phyloP scores from a whole-genome alignment of 2,113 vertebrate genomes.

The Piprites chloris region DNA sequence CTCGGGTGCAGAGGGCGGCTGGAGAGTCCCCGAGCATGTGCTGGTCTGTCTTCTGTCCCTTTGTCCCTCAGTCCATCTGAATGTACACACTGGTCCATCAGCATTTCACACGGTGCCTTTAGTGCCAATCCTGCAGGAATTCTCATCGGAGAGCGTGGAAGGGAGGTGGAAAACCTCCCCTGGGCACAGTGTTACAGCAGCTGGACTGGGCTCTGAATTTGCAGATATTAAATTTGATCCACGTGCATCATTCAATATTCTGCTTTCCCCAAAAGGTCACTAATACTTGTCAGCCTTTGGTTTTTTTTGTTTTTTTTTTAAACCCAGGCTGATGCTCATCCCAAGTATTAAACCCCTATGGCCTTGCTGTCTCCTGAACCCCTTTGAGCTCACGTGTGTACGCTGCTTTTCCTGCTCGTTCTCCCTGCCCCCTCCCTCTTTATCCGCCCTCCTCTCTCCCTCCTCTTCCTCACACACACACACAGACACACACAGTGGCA shows the following conservation, averaged over 20 bases:
- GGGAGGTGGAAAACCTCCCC: background rate
- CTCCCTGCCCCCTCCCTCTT: background rate
- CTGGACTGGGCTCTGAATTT: background rate
- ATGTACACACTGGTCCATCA: background rate
- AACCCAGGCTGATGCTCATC: background rate
- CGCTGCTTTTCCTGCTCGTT: slow-evolving; percentile 8
- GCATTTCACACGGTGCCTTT: slow-evolving; percentile 67
- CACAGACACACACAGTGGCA: background rate
- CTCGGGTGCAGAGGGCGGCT: background rate
- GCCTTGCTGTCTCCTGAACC: background rate
- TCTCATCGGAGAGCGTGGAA: background rate
- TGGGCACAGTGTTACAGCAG: background rate
- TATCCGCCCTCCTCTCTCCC: background rate
- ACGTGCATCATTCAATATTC: background rate
- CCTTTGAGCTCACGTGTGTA: background rate
- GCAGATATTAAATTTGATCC: background rate
- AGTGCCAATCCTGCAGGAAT: background rate
- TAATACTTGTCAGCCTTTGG: slow-evolving; percentile 10
- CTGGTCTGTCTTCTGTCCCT: background rate
- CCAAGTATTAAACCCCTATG: background rate
- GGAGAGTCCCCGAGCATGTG: background rate
- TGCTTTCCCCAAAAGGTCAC: background rate
- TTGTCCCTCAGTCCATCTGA: slow-evolving; percentile 3
- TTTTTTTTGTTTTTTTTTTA: background rate
- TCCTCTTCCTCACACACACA: background rate